Base-by-base conservation (phyloP, 2,888 invertebrate genomes). In the Cerastis rubricosa region DNA sequence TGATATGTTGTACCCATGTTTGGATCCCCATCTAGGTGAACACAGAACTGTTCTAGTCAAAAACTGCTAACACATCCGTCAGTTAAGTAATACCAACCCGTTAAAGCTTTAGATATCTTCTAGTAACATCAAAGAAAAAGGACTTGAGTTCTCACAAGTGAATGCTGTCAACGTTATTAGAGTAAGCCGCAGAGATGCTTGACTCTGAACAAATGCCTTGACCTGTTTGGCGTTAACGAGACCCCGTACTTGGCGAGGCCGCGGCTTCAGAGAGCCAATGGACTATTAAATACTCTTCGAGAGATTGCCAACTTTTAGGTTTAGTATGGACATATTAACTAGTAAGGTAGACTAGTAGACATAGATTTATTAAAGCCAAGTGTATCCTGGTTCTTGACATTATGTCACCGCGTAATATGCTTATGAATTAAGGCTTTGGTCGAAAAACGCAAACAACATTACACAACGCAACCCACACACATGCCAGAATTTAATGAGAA, bases 171-270 rank as follows among this genome's bases (percentile, higher is more conserved):
- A 71, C 25, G 59, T 76, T 73, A 71, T 71, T 76, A 84, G 72
- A 84, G 85, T 82, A 87, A 88, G 85, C 88, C 85, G 81, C 88
- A 78, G 76, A 76, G 80, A 81, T 78, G 72, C 80, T 82, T 77
- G 70, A 82, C 81, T 75, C 72, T 83, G 85, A 88, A 85, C 84
- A 82, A 89, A 87, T 85, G 85, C 91, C 91, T 90, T 91, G 91
- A 91, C 91, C 91, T 87, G 87, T 80, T 89, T 91, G 86, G 85
- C 82, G 83, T 80, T 76, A 81, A 75, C 74, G 81, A 83, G 79
- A 81, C 59, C 72, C 76, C 75, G 76, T 76, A 85, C 85, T 87
- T 80, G 79, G 74, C 78, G 66, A 65, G 79, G 77, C 77, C 83
- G 72, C 75, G 71, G 59, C 67, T 78, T 84, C 75, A 70, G 76